These are phyloP conservation scores for Helarctos malayanus DNA, from an alignment of 2,797 vertebrate species.

Conservation along the genomic window DNA sequence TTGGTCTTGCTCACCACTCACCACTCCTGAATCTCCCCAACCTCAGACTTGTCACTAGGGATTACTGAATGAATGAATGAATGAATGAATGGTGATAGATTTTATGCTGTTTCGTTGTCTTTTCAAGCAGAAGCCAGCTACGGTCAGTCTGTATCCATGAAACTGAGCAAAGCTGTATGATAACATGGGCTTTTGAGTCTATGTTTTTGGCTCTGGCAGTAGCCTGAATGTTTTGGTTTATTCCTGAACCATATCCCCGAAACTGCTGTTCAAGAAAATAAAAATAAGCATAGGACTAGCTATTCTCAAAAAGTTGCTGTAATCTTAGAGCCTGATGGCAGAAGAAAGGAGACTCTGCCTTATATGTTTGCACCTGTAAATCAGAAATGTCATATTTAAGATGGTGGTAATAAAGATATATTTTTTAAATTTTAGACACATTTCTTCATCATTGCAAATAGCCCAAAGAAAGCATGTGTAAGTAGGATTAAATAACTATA, in stretches of 20 bases:
- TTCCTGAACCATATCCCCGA: background rate
- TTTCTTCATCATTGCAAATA: background rate
- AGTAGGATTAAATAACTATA: background rate
- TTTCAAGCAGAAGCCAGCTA: background rate
- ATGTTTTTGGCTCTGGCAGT: background rate
- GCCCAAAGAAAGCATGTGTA: background rate
- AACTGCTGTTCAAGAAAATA: conserved; percentile 4
- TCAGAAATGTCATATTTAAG: background rate
- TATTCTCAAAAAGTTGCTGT: background rate
- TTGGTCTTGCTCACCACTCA: background rate
- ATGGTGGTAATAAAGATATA: background rate
- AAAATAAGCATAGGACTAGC: background rate
- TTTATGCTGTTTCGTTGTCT: background rate
- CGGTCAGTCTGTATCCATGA: background rate
- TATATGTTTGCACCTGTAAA: background rate
- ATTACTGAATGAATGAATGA: background rate
- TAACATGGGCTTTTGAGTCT: background rate
- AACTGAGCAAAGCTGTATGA: background rate
- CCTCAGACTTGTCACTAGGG: background rate
- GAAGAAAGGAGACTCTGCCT: background rate
- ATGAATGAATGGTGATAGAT: background rate
- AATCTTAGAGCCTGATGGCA: background rate
- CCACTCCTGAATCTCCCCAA: background rate
- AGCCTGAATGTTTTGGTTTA: background rate
- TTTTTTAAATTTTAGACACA: background rate